Evolutionary conservation across 1,140 invertebrate genomes (phyloP).

Genomic region (Bombyx mori): ASM3026992v2 NC_085117.1:18684001-18684500

Average conservation of each 20-base stretch:
- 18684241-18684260: neutral
- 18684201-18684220: too few species aligned
- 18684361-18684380: conserved; percentile 31
- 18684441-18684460: conserved; percentile 2
- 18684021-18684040: too few species aligned
- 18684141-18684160: too few species aligned
- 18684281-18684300: conserved; percentile 8
- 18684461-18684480: conserved; percentile 23
- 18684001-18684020: too few species aligned
- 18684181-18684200: too few species aligned
- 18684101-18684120: too few species aligned
- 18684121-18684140: too few species aligned
- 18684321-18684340: conserved; percentile 14
- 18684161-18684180: too few species aligned
- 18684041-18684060: too few species aligned
- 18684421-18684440: conserved; percentile 21
- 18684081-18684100: too few species aligned
- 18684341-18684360: conserved; percentile 6
- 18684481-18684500: conserved; percentile 21
- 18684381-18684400: conserved; percentile 23
- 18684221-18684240: too few species aligned
- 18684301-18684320: conserved; percentile 14
- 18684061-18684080: too few species aligned
- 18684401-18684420: conserved; percentile 13
- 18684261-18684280: conserved; percentile 12